Base-by-base conservation (phyloP, 2,888 invertebrate species). In the Neoascia interrupta region DNA sequence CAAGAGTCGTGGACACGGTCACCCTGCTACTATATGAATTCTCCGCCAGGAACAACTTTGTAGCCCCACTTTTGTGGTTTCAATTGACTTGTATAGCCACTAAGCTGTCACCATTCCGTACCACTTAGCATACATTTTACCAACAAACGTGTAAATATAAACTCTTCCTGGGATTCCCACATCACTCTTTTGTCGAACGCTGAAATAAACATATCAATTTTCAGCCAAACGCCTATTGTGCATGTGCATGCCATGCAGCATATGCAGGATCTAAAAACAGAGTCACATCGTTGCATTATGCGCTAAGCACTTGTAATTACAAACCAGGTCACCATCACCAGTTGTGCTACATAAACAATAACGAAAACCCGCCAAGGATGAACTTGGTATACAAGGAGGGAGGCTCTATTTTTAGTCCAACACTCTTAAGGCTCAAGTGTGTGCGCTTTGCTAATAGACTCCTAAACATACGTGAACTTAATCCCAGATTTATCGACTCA, bases 261-360 rank as follows among this genome's bases (percentile, higher is more conserved):
- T 53, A 39, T 18, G 34, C 37, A 60, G 19, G 56, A 11, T 37
- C 21, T 13, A 11, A 21, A 31, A 45, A 19, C 54, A 37, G n/a
- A n/a, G 5, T 26, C 23, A 31, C 54, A 53, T 47, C 54, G 28
- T 28, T 54, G 41, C 47, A 37, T 39, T 11, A 56, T 56, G 37
- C 34, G 56, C 56, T 75, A 75, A 75, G 69, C 69, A 63, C 51
- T 56, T 56, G 69, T 75, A 63, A 69, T 68, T 51, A 36, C 43
- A 69, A 51, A 56, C 60, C 74, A 1, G 43, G 4, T n/a, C 39
- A 56, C 43, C 60, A 10, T n/a, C 39, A 56, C 43, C 60, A 10
- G 49, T 45, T 28, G 39, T 56, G 51, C 34, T 23, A 58, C 41
- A 31, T 47, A 49, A 74, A 54, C 37, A 61, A 66, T 21, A 16